Percentiles rank a stretch among this genome's conserved stretches.
Evolutionary conservation across 2,888 invertebrate genomes (phyloP).

Genomic region (Agrochola macilenta): DNA sequence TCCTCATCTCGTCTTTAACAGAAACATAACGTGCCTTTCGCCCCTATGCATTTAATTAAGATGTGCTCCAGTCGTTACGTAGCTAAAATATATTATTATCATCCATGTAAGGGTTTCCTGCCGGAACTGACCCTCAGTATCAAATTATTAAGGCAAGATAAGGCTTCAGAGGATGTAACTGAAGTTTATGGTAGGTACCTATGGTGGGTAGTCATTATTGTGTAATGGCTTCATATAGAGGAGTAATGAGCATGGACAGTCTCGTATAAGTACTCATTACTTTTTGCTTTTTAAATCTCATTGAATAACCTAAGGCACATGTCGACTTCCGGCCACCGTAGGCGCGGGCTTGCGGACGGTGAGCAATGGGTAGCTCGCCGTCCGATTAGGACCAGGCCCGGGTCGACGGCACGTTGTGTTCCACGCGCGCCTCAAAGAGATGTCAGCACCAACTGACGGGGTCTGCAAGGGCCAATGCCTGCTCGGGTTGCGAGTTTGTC

Average conservation of each 20-base stretch:
- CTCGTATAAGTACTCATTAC: background rate
- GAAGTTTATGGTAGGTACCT: background rate
- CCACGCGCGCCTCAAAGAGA: too few species aligned
- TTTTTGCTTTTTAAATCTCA: background rate
- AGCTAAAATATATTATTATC: conserved; percentile 49
- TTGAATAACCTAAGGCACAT: too few species aligned
- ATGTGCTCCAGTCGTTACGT: conserved; percentile 21
- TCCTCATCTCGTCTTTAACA: conserved; percentile 3
- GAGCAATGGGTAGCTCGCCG: too few species aligned
- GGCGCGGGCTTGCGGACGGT: too few species aligned
- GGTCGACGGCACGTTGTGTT: too few species aligned
- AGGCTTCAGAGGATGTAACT: conserved; percentile 13
- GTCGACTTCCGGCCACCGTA: too few species aligned
- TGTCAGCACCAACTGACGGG: too few species aligned
- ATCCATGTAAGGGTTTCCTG: conserved; percentile 19
- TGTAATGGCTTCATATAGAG: background rate
- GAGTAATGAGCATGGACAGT: background rate
- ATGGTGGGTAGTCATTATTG: conserved; percentile 14
- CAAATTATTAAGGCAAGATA: conserved; percentile 44
- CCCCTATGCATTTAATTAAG: conserved; percentile 45
- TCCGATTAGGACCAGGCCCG: too few species aligned
- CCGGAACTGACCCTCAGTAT: conserved; percentile 44
- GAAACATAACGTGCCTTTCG: background rate
- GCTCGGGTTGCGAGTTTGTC: too few species aligned
- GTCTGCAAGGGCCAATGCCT: too few species aligned